Conservation (phyloP, 2,113 vertebrate species). For the Aegithalos caudatus region DNA sequence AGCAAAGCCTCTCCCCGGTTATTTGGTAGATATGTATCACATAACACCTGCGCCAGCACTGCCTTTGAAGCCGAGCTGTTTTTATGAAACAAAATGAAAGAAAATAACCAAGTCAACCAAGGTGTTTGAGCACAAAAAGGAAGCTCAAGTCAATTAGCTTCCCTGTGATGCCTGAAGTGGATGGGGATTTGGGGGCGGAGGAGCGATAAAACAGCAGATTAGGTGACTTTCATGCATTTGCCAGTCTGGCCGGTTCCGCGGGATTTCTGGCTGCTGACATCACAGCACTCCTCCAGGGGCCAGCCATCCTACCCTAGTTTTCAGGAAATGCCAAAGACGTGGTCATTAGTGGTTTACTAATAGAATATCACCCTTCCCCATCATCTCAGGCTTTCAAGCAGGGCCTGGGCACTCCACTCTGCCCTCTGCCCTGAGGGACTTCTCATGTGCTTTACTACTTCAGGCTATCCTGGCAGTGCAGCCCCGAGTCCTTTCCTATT, state of each 20-base stretch:
- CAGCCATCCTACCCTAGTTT: neutral
- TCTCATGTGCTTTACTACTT: neutral
- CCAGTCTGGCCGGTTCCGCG: neutral
- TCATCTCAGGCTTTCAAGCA: neutral
- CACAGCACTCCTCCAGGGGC: neutral
- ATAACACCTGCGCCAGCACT: neutral
- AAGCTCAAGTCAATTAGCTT: constrained; percentile 18
- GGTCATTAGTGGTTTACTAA: constrained; percentile 2
- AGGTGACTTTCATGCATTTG: neutral
- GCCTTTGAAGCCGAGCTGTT: neutral
- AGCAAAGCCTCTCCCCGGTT: neutral
- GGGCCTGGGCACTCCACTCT: neutral
- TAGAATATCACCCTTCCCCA: neutral
- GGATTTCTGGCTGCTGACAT: constrained; percentile 45
- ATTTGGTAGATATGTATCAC: neutral
- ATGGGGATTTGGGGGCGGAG: neutral
- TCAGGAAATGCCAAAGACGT: constrained; percentile 9
- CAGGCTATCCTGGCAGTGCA: neutral
- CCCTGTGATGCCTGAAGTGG: neutral
- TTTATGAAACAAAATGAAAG: constrained; percentile 19
- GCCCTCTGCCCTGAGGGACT: neutral
- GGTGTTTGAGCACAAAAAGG: constrained; percentile 2
- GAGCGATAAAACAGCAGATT: constrained; percentile 4
- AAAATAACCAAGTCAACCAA: neutral
- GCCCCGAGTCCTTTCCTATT: neutral